These are phyloP conservation scores for Eidolon helvum DNA, from an alignment of 2,113 vertebrate species.

Conservation along the genomic window DNA sequence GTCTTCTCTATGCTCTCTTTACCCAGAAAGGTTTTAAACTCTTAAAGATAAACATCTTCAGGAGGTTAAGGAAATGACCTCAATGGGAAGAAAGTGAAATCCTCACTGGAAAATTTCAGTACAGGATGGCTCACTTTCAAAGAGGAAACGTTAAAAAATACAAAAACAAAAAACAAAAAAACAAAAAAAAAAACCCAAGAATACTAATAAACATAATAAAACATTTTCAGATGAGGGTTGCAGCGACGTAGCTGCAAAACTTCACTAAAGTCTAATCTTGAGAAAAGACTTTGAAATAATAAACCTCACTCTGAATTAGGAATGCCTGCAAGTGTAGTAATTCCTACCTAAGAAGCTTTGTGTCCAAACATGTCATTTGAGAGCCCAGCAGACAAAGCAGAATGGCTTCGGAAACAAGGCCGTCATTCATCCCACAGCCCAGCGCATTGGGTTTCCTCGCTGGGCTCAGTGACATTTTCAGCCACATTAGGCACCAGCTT, in stretches of 20 bases:
- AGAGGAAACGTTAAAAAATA: background rate
- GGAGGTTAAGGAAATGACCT: constrained; percentile 51
- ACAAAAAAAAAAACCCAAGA: background rate
- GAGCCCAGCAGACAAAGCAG: constrained; percentile 64
- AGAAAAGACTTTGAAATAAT: constrained; percentile 58
- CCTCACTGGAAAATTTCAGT: background rate
- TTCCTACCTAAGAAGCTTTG: constrained; percentile 76
- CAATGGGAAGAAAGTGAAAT: constrained; percentile 6
- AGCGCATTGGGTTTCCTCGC: constrained; percentile 54
- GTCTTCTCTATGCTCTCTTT: background rate
- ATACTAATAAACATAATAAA: background rate
- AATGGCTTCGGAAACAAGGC: constrained; percentile 49
- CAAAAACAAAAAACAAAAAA: background rate
- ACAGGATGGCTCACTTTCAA: background rate
- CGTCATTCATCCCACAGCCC: constrained; percentile 40
- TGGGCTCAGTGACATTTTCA: constrained; percentile 66
- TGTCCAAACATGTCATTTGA: constrained; percentile 77
- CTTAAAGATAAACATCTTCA: constrained; percentile 40
- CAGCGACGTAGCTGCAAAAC: background rate
- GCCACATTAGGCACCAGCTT: constrained; percentile 69
- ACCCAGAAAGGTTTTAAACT: constrained; percentile 26
- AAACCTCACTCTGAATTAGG: constrained; percentile 59
- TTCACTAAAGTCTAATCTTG: background rate
- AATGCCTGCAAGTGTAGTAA: constrained; percentile 53
- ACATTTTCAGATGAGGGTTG: background rate